Conservation (phyloP, 2,113 vertebrate species). For the Prinia subflava region DNA sequence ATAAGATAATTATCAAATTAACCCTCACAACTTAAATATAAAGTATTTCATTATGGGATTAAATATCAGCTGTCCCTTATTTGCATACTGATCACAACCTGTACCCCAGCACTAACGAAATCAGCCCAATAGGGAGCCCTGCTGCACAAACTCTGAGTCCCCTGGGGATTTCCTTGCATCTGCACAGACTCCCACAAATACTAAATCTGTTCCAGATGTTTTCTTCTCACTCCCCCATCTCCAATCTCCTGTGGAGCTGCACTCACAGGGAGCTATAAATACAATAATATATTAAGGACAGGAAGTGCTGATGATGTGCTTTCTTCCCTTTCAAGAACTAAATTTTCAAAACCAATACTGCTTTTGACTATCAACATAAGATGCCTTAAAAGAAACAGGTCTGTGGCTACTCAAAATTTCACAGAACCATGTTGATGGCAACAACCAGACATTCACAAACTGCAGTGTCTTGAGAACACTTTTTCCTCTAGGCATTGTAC, state of each 20-base stretch:
- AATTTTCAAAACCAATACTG: neutral
- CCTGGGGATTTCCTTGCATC: neutral
- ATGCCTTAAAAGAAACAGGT: neutral
- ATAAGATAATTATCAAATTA: neutral
- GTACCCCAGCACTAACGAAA: neutral
- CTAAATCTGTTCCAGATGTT: slow-evolving; percentile 8
- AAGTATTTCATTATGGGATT: neutral
- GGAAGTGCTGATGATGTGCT: neutral
- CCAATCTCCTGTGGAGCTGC: neutral
- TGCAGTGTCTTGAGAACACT: neutral
- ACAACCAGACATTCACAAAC: neutral
- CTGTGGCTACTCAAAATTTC: neutral
- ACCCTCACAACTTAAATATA: neutral
- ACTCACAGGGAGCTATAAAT: slow-evolving; percentile 15
- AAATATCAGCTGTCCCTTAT: neutral
- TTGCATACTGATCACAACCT: neutral
- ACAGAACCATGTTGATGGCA: neutral
- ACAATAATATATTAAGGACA: neutral
- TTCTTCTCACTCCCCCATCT: slow-evolving; percentile 6
- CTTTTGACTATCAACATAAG: neutral
- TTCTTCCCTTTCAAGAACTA: neutral
- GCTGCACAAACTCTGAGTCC: neutral
- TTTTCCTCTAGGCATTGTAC: neutral
- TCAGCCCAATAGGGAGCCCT: neutral
- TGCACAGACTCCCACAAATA: neutral